Conservation (phyloP, 2,797 vertebrate genomes). For the Gymnothorax javanicus region DNA sequence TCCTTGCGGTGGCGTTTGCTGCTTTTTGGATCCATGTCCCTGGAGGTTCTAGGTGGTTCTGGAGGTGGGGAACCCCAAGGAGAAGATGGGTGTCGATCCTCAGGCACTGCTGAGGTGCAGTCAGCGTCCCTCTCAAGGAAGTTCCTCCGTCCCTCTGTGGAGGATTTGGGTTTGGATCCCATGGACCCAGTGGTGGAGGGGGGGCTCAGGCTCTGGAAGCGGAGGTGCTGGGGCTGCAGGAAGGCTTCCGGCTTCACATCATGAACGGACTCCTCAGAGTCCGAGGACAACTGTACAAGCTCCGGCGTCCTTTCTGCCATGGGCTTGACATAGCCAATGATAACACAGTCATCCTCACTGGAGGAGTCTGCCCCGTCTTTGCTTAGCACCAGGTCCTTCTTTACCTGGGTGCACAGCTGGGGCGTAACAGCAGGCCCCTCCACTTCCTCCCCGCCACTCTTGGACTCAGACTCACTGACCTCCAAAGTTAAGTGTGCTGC, state of each 20-base stretch:
- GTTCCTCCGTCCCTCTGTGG: neutral
- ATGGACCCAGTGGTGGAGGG: constrained; percentile 39
- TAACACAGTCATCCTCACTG: constrained; percentile 83
- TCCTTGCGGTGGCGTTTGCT: constrained; percentile 50
- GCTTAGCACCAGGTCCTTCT: constrained; percentile 39
- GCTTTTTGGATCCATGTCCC: constrained; percentile 58
- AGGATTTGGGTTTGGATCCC: constrained; percentile 54
- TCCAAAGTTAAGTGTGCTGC: constrained; percentile 62
- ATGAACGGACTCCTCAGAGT: constrained; percentile 78
- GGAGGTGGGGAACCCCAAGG: neutral
- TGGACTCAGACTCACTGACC: constrained; percentile 74
- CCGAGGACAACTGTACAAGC: constrained; percentile 88
- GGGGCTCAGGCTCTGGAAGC: constrained; percentile 73
- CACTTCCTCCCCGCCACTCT: constrained; percentile 75
- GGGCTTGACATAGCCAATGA: constrained; percentile 87
- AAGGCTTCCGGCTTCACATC: constrained; percentile 66
- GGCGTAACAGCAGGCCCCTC: constrained; percentile 10
- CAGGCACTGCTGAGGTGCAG: constrained; percentile 30
- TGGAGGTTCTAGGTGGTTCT: neutral
- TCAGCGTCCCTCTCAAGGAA: constrained; percentile 22
- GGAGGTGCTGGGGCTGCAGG: constrained; percentile 71
- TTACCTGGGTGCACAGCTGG: constrained; percentile 41
- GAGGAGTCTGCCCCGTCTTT: constrained; percentile 59
- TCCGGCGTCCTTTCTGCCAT: constrained; percentile 88
- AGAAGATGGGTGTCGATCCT: constrained; percentile 29